Evolutionary conservation across 2,797 vertebrate species (phyloP), one percentile per base, ranked within the genome.

Genomic region (Microctenopoma lineatum): DNA sequence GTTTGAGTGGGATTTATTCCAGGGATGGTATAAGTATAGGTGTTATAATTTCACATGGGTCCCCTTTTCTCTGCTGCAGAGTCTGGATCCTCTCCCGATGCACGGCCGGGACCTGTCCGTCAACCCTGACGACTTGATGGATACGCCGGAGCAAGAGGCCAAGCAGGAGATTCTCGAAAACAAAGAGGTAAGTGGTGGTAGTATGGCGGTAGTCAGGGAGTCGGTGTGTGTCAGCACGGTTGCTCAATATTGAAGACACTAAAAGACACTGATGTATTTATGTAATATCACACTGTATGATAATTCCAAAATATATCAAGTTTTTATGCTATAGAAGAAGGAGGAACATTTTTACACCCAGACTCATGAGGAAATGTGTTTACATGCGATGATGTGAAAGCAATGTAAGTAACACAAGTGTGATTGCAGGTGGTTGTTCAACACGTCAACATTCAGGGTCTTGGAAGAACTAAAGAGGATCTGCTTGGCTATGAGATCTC

Each of bases 121-220:
- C 46, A 66, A 94, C 54, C 92, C 95, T 4, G 96, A 98, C 16
- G 96, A 98, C 81, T 69, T 95, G 59, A 83, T 95, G 39, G 96
- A 97, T 46, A 74, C 95, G 64, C 89, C 92, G 45, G 95, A 96
- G 84, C 96, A 96, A 41, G 95, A 97, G 80, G 78, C 92, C 14
- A 99, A 97, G 75, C 96, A 98, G 89, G 97, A 99, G 83, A 92
- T 99, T 79, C 93, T 99, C 0, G 96, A 98, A 88, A 99, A 99
- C 88, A 99, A 97, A 94, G 94, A 97, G 58, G 97, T 98, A 59
- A 93, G 96, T 92, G 13, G 26, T 16, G n/a, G 8, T 25, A 11
- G 9, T 45, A 2, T 38, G 14, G 15, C 26, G 36, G 44, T 44
- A 57, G 14, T 44, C 7, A 2, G 18, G n/a, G 15, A 44, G 32